Base-by-base conservation (phyloP, 2,113 vertebrate species). In the Naja naja region DNA sequence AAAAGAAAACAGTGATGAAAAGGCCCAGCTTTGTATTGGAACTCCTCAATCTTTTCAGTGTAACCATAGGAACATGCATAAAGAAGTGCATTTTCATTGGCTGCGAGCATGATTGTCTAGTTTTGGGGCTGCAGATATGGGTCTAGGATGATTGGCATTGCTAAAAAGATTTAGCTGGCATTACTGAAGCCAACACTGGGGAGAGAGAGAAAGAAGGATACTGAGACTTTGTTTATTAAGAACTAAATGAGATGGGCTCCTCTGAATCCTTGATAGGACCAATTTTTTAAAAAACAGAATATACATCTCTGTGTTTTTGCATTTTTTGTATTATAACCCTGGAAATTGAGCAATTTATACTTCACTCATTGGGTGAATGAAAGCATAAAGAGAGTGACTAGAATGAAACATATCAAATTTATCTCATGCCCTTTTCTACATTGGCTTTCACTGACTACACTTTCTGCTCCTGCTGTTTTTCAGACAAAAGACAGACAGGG, bases 11-110 rank as follows among this genome's bases (percentile, higher is more conserved):
- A 93, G 92, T 92, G 86, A 85, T 43, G 47, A 55, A 90, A 94
- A 94, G 90, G 90, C 81, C 45, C 39, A 95, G 94, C 45, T 90
- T 60, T 90, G 64, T 34, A 10, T 27, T 54, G n/a, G 69, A 52
- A 93, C 92, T 94, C 95, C 96, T 27, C 96, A 96, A 97, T 97
- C 96, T 96, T 43, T 86, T 55, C 93, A 45, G 94, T 89, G 94
- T 96, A 96, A 95, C 95, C 89, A 47, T 93, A 89, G 88, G 69
- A 94, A 81, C 30, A 94, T 43, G 34, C 74, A 43, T 85, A 89
- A 92, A 90, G 58, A 93, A 93, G 91, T 95, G 85, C 34, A 22
- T 94, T 81, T 88, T 90, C 87, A 39, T 86, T 90, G 94, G 81
- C 53, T 92, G 45, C 54, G 27, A 55, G 39, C 34, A 91, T 55